These are phyloP conservation scores for Dascyllus trimaculatus DNA, from an alignment of 2,113 vertebrate genomes.

Conservation along the genomic window DNA sequence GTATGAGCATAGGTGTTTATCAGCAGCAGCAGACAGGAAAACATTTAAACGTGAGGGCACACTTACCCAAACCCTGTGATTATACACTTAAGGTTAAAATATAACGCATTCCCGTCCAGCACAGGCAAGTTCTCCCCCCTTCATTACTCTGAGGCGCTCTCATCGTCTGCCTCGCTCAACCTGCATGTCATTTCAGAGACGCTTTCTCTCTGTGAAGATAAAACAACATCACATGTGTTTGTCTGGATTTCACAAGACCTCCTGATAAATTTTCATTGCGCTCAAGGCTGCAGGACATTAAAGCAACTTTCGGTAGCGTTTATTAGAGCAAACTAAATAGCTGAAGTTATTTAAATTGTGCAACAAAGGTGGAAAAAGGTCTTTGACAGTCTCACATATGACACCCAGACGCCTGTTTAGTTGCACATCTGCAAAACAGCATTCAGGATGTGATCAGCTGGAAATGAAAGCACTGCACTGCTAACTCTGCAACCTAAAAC, in stretches of 20 bases:
- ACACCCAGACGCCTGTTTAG: conserved; percentile 67
- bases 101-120: conserved; percentile 80
- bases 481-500: conserved; percentile 30
- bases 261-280: not conserved
- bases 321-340: conserved; percentile 39
- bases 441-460: conserved; percentile 57
- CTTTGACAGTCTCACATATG: conserved; percentile 64
- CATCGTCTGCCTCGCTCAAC: conserved; percentile 28
- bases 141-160: conserved; percentile 54
- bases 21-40: conserved; percentile 78
- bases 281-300: not conserved
- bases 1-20: conserved; percentile 75
- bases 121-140: conserved; percentile 64
- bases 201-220: not conserved
- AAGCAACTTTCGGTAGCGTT: conserved; percentile 15
- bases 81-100: conserved; percentile 83
- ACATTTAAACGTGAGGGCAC: conserved; percentile 73
- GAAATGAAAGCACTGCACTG: conserved; percentile 26
- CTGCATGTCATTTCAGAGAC: not conserved
- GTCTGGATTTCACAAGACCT: conserved; percentile 7
- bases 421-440: conserved; percentile 55
- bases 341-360: conserved; percentile 22
- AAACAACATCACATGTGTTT: not conserved
- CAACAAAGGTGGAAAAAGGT: conserved; percentile 24
- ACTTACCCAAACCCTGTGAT: conserved; percentile 79